phyloP scores from a whole-genome alignment of 2,113 vertebrate species.

The Gobius niger region DNA sequence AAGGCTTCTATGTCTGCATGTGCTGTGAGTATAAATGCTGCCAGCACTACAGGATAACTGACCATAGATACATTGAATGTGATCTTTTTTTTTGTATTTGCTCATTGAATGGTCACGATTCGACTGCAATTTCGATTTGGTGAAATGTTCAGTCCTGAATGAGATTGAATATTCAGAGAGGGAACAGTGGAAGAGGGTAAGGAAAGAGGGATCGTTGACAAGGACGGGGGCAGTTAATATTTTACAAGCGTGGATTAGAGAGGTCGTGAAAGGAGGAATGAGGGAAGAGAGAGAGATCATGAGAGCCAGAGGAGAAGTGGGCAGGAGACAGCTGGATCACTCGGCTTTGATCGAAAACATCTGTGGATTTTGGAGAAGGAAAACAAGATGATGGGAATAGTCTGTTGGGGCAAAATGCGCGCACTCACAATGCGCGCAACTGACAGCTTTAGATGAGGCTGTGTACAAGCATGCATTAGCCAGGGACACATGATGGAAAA shows the following conservation, averaged over 20 bases:
- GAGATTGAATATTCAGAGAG: no score
- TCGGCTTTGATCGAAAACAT: conserved; percentile 65
- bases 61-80: no score
- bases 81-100: no score
- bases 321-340: conserved; percentile 59
- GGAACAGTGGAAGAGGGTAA: not conserved
- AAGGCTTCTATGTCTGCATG: no score
- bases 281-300: conserved; percentile 35
- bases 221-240: conserved; percentile 67
- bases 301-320: conserved; percentile 41
- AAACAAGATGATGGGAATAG: conserved; percentile 28
- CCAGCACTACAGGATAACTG: no score
- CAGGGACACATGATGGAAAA: no score
- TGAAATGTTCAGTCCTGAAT: no score
- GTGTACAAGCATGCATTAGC: no score
- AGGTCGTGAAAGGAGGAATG: conserved; percentile 65
- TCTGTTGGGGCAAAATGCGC: conserved; percentile 21
- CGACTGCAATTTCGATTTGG: no score
- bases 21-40: no score
- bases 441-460: no score
- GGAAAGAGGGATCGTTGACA: conserved; percentile 45
- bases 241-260: conserved; percentile 73
- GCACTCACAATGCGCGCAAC: not conserved
- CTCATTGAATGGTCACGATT: no score
- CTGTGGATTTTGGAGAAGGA: conserved; percentile 41